Evolutionary conservation across 2,888 invertebrate species (phyloP).

Genomic region (Invenusta paracnida): DNA sequence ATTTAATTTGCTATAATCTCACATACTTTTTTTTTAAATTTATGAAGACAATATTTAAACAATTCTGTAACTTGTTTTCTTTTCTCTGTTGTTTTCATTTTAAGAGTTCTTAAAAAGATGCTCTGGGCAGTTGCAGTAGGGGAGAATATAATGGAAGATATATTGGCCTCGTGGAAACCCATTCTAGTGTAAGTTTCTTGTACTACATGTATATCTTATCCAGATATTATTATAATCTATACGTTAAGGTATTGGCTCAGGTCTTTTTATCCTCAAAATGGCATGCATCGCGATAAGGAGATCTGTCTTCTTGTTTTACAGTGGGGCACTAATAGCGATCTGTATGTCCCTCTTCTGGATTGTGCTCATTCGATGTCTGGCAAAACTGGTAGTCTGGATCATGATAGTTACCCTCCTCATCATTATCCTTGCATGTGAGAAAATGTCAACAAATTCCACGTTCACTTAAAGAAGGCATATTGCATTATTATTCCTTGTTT

Average conservation of each 20-base stretch:
- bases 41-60: neutral
- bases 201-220: neutral
- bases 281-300: no score
- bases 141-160: neutral
- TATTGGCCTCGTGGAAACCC: neutral
- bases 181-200: neutral
- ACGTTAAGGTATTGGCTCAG: no score
- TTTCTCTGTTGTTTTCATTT: neutral
- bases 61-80: neutral
- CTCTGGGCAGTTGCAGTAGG: neutral
- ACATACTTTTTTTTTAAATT: neutral
- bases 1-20: no score
- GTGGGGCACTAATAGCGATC: constrained; percentile 68
- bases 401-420: constrained; percentile 73
- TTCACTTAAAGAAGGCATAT: no score
- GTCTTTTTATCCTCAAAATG: no score
- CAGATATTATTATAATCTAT: no score
- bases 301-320: no score
- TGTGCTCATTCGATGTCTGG: constrained; percentile 78
- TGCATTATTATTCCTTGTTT: no score
- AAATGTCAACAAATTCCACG: no score
- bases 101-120: neutral
- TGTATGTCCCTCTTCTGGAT: constrained; percentile 80
- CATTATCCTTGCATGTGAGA: constrained; percentile 62
- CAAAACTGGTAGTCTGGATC: constrained; percentile 78